Evolutionary conservation across 2,113 vertebrate genomes (phyloP), one percentile per base, ranked within the genome.

Genomic region (Pollimyrus isidori): DNA sequence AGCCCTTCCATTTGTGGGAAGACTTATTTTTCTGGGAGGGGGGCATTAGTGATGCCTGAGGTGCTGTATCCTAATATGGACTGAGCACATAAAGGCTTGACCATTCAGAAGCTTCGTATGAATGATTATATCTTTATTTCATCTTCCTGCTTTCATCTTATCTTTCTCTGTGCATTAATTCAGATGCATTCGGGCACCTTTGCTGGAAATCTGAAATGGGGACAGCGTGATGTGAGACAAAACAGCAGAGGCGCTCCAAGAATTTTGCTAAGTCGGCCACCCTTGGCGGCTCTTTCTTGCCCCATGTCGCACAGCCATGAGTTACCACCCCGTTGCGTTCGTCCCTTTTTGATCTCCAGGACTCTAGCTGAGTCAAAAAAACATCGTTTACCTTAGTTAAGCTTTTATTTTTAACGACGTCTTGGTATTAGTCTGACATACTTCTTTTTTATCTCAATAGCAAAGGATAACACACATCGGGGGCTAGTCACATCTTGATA

Each of bases 31-130:
- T 42, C 23, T 10, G 21, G 73, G 15, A 42, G n/a, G 46, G 15
- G 13, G 35, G 23, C 5, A 19, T 19, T 49, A 19, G 4, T 46
- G 52, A 42, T 46, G 6, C 65, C 50, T 26, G 7, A 35, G 56
- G 39, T 65, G 19, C 30, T 52, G 49, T 62, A 17, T 53, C 89
- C 84, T 89, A 89, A 62, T 89, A 89, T 86, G 89, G 89, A 65
- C 49, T 39, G 45, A 69, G 58, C 5, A 39, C 26, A 39, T 17
- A 3, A 23, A 39, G 45, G 88, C 11, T 73, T 50, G 30, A 42
- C 50, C 30, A 3, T 11, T 15, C 26, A 53, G 48, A 42, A 50
- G 17, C 35, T 53, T 82, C 17, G 42, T 89, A 42, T 58, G 21
- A n/a, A 52, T 42, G 42, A 83, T 88, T 82, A 56, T 53, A 23